Evolutionary conservation across 2,888 invertebrate species (phyloP).

Genomic region (Crocallis elinguaria): DNA sequence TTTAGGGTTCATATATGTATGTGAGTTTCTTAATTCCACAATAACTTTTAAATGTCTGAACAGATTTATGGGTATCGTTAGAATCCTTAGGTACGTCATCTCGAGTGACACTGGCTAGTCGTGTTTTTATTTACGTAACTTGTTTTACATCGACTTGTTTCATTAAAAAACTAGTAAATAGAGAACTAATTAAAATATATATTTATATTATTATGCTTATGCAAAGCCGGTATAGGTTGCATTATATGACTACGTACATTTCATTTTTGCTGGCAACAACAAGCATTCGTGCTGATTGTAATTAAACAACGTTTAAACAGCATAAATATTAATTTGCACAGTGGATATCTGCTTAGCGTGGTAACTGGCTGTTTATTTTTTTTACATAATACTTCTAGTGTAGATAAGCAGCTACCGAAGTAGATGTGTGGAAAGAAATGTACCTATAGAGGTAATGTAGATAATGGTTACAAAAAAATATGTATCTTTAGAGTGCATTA

Average conservation of each 20-base stretch:
- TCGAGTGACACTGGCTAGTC: no score
- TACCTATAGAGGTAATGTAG: not conserved
- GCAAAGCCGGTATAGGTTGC: slow-evolving; percentile 31
- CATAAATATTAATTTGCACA: slow-evolving; percentile 75
- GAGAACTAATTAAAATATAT: not conserved
- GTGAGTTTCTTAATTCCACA: no score
- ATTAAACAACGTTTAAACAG: slow-evolving; percentile 77
- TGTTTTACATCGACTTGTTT: no score
- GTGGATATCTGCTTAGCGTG: slow-evolving; percentile 60
- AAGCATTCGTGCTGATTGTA: slow-evolving; percentile 63
- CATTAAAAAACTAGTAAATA: not conserved
- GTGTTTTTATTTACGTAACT: no score
- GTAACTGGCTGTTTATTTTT: slow-evolving; percentile 57
- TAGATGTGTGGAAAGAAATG: not conserved
- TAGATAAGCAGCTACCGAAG: slow-evolving; percentile 16
- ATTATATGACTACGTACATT: slow-evolving; percentile 35
- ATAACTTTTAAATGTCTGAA: no score
- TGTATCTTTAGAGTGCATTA: no score
- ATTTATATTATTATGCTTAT: not conserved
- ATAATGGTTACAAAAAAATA: not conserved
- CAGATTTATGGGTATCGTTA: no score
- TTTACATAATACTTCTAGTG: slow-evolving; percentile 14
- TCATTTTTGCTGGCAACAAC: slow-evolving; percentile 42
- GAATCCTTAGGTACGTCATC: no score
- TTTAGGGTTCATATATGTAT: no score